These are phyloP conservation scores for Steinernema khuongi DNA, from an alignment of 1,140 invertebrate species.

Conservation along the genomic window DNA sequence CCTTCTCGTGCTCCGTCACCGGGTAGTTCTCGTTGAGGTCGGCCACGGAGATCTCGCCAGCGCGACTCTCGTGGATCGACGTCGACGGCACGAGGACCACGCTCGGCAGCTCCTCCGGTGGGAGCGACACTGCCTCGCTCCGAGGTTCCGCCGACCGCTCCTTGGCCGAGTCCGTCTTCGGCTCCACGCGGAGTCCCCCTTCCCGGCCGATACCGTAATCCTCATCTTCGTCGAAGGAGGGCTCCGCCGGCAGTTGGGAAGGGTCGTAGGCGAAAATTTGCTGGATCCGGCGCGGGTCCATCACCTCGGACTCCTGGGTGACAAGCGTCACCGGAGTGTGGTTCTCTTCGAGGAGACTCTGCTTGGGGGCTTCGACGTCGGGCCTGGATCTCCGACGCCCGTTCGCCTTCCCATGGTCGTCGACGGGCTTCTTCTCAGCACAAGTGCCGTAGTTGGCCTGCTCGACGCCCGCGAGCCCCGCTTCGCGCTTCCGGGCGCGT, in stretches of 20 bases:
- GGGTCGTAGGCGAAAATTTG: constrained; percentile 51
- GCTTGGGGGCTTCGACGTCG: not conserved
- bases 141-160: not conserved
- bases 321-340: constrained; percentile 2
- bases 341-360: constrained; percentile 24
- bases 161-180: not conserved
- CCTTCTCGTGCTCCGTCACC: not conserved
- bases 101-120: not conserved
- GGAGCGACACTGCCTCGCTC: not conserved
- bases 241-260: constrained; percentile 49
- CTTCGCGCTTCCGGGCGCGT: constrained; percentile 17
- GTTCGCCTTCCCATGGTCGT: constrained; percentile 18
- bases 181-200: not conserved
- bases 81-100: not conserved
- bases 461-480: constrained; percentile 31
- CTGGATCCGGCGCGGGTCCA: constrained; percentile 16
- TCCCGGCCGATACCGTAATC: not conserved
- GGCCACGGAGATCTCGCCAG: not conserved
- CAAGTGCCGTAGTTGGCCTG: constrained; percentile 45
- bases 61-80: not conserved
- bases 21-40: constrained; percentile 5
- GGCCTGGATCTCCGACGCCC: not conserved
- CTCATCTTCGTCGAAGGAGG: constrained; percentile 18
- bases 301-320: constrained; percentile 18
- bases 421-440: constrained; percentile 45